Base-by-base conservation (phyloP, 2,113 vertebrate species). In the Misgurnus anguillicaudatus region DNA sequence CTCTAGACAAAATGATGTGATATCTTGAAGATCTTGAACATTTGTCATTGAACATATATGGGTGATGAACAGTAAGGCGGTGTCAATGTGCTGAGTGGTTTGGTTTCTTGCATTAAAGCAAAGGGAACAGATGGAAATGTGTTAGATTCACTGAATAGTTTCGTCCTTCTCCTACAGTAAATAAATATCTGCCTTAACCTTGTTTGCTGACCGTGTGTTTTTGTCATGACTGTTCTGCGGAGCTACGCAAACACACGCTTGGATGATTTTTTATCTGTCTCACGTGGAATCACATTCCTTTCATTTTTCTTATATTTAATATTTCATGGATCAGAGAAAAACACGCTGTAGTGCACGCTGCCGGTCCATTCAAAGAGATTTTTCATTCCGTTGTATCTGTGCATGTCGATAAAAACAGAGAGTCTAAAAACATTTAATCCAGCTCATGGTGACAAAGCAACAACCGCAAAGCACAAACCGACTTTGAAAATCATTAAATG, bases 1-100 rank as follows among this genome's bases (percentile, higher is more conserved):
- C 60, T 53, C 60, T 65, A 4, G 45, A 39, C 45, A 53, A 64
- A 63, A 53, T 16, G 3, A 61, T 64, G 9, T 63, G 74, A 64
- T 76, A 47, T 62, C 11, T 39, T 9, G 41, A 47, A 75, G 58
- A 62, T 75, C 38, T 62, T 36, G 45, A 53, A 38, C 73, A 64
- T 75, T 75, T 39, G 64, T 75, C 73, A 75, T 53, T 63, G 60
- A 63, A 31, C 41, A 63, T 64, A 24, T 76, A 51, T 76, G 60
- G 9, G 0, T n/a, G 41, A 63, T 75, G 61, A 76, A 51, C 13
- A 65, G 74, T 64, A 45, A 16, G 61, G 74, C 47, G 74, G 31
- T 76, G 24, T 61, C 47, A 14, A 61, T 42, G 47, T 76, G 61
- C 61, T 53, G 61, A 76, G 74, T 53, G 61, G 61, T 45, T 21